Conservation (phyloP, 2,797 vertebrate species). For the Chaunax sp. region DNA sequence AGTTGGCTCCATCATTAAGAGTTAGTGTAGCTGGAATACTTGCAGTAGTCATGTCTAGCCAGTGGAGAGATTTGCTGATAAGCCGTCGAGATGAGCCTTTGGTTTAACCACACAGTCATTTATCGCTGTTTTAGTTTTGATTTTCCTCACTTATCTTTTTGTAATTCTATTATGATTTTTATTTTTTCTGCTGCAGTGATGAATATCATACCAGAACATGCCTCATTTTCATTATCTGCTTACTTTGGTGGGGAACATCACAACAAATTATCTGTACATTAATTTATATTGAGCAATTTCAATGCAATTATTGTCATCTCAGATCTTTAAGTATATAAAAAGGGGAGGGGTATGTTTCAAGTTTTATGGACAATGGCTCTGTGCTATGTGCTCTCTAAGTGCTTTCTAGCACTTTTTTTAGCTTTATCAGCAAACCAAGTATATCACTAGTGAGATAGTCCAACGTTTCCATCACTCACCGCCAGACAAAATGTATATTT, state of each 20-base stretch:
- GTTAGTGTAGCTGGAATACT: conserved; percentile 15
- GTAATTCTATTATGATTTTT: background rate
- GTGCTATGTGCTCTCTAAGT: too few relatives aligned
- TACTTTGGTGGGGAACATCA: background rate
- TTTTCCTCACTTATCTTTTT: background rate
- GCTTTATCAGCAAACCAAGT: too few relatives aligned
- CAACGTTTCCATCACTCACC: too few relatives aligned
- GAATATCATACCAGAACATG: background rate
- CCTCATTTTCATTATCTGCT: conserved; percentile 4
- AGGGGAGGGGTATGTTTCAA: too few relatives aligned
- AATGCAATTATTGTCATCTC: background rate
- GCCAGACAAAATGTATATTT: background rate
- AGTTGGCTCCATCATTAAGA: background rate
- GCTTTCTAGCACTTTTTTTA: too few relatives aligned
- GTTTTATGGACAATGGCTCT: too few relatives aligned
- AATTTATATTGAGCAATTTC: background rate
- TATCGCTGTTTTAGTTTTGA: background rate
- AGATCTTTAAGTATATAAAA: background rate
- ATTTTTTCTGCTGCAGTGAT: background rate
- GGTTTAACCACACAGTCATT: background rate
- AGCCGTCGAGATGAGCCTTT: conserved; percentile 4
- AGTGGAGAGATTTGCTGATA: conserved; percentile 18
- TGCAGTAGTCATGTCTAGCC: conserved; percentile 19
- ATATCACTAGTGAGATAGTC: too few relatives aligned
- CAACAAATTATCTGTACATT: background rate